Evolutionary conservation across 2,888 invertebrate species (phyloP), one percentile per base, ranked within the genome.

Genomic region (Sussaba pulchella): DNA sequence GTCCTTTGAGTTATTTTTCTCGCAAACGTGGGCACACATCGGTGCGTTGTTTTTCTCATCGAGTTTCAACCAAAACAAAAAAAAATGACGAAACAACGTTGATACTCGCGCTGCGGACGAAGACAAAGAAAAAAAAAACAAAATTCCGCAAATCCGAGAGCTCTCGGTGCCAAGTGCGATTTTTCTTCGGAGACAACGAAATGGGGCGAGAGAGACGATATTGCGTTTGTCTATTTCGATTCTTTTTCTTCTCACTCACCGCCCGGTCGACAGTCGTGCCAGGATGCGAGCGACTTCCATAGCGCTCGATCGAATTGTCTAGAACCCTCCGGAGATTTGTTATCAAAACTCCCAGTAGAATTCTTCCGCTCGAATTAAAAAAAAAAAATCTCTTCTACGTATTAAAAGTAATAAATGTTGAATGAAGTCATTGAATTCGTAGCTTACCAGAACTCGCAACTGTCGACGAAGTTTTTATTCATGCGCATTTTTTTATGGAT

Each of bases 251-350:
- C 54, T 54, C 54, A 19, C 52, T 78, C 47, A 19, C 47, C 69
- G 45, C 54, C 47, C 14, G 19, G 36, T 59, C 17, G 19, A 36
- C 57, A 50, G 17, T 57, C 70, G 57, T 59, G 78, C 69, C 73
- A 78, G 78, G n/a, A 78, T 54, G 69, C 78, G 31, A 66, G 45
- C 61, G 19, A 39, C 50, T 12, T 2, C 12, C 61, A 41, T 52
- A 63, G 64, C 52, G 12, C 52, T 17, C 76, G 45, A 64, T 73
- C 41, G 41, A 70, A 81, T 70, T 24, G 57, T 81, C 69, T 24
- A 70, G 31, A 57, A 69, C 63, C 67, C 64, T 73, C 47, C 14
- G 41, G 61, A 73, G 47, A 73, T 77, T 70, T 64, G 57, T 52
- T 74, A 74, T 59, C 24, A 64, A 69, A 70, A 24, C 59, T 36